Evolutionary conservation across 2,797 vertebrate species (phyloP), one percentile per base, ranked within the genome.

Genomic region (Alca torda): DNA sequence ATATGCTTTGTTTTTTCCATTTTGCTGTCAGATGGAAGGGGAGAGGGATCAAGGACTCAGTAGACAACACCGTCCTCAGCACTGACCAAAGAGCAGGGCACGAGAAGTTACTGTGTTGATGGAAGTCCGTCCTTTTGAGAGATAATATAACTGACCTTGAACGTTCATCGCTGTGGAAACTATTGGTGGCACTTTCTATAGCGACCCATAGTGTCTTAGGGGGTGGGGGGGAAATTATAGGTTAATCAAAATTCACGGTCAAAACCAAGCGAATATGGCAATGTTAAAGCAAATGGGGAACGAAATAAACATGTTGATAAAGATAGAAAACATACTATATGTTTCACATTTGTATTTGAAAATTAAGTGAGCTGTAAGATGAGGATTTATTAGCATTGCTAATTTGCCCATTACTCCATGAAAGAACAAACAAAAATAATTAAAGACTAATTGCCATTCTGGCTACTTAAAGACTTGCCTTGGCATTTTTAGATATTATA

Each of bases 381-480:
- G 23, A 93, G 19, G 31, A 51, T 85, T 82, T 61, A 88, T 74
- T 74, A 90, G 80, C 84, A 84, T 84, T 90, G 60, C 64, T 95
- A 54, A 87, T 84, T 80, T 69, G 37, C 61, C 91, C 59, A 76
- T 73, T 69, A 76, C 21, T 92, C 83, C 85, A 80, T 54, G 68
- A 88, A 84, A 69, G 28, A 82, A 89, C 50, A 72, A 76, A 74
- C 48, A 79, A 45, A 79, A 73, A 53, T 26, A 68, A 76, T 41
- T 26, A 48, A 54, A 51, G 51, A 51, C 45, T 57, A 39, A 45
- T 65, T 73, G 45, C 33, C 23, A 60, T 53, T 67, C 53, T 81
- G 45, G 37, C 53, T 81, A 73, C 43, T 31, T 37, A 73, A 79
- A 85, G 45, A 81, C 19, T 48, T 63, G 24, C 13, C 43, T 65